A percentile compares a stretch with the other conserved stretches of the same genome.
phyloP scores from a whole-genome alignment of 2,888 invertebrate species.

The Lasioglossum morio region DNA sequence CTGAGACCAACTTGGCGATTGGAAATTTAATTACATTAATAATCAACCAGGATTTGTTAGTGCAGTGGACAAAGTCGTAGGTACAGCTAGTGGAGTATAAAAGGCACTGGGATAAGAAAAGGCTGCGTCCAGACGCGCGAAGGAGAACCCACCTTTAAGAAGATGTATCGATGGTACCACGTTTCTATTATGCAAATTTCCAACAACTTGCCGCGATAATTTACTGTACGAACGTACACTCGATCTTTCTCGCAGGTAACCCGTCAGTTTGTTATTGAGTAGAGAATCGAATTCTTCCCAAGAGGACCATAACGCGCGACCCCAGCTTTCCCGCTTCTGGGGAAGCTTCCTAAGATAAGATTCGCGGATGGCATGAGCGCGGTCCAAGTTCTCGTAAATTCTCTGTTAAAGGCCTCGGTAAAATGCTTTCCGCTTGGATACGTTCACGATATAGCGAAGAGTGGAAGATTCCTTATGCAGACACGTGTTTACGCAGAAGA shows the following conservation, averaged over 20 bases:
- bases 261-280: slow-evolving; percentile 28
- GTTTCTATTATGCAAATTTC: too few species aligned
- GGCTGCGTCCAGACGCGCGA: too few species aligned
- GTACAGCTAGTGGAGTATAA: too few species aligned
- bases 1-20: too few species aligned
- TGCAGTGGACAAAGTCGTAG: too few species aligned
- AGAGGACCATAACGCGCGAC: slow-evolving; percentile 31
- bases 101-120: too few species aligned
- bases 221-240: background rate
- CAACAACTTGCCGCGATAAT: too few species aligned
- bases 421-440: slow-evolving; percentile 10
- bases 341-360: slow-evolving; percentile 38
- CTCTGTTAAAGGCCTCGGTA: slow-evolving; percentile 3
- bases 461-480: background rate
- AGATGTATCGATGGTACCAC: too few species aligned
- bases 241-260: slow-evolving; percentile 24
- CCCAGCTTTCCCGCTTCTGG: slow-evolving; percentile 2
- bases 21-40: too few species aligned
- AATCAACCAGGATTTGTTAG: too few species aligned
- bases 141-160: background rate
- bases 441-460: too few species aligned
- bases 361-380: slow-evolving; percentile 5
- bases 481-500: background rate
- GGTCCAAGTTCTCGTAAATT: slow-evolving; percentile 11
- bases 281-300: slow-evolving; percentile 34